phyloP scores from a whole-genome alignment of 2,888 invertebrate genomes.

The Sarcophaga rosellei region DNA sequence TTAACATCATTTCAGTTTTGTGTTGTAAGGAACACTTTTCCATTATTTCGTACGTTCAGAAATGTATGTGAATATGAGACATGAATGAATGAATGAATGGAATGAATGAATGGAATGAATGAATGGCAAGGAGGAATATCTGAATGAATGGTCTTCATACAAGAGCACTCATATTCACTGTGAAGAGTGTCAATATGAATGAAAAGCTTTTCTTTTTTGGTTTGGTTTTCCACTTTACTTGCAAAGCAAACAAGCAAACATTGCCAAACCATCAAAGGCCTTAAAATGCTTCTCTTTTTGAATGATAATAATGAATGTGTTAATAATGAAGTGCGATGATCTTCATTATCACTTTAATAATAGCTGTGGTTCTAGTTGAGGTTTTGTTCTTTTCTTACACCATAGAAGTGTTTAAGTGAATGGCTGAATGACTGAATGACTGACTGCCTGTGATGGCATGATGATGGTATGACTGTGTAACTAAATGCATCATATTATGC shows the following conservation, averaged over 20 bases:
- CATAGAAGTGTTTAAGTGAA: neutral
- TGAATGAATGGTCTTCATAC: constrained; percentile 37
- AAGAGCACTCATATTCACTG: constrained; percentile 61
- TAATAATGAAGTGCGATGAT: constrained; percentile 12
- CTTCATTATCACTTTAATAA: neutral
- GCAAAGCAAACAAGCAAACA: constrained; percentile 29
- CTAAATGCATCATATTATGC: neutral
- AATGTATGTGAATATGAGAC: constrained; percentile 24
- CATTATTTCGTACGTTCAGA: constrained; percentile 14
- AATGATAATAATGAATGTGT: neutral
- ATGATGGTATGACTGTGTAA: neutral
- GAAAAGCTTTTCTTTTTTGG: constrained; percentile 22
- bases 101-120: constrained; percentile 34
- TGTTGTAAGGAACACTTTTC: constrained; percentile 4
- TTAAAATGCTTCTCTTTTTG: constrained; percentile 7
- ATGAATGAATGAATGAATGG: constrained; percentile 34
- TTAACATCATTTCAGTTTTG: constrained; percentile 31
- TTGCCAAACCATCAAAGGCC: constrained; percentile 25
- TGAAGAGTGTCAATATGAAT: constrained; percentile 65
- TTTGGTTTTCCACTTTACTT: constrained; percentile 7
- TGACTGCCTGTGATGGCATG: constrained; percentile 9
- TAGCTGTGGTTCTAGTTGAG: neutral
- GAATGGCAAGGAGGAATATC: neutral
- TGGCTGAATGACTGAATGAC: constrained; percentile 13
- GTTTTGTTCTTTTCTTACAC: neutral